phyloP scores from a whole-genome alignment of 2,888 invertebrate species.

The Aphodius granarius region DNA sequence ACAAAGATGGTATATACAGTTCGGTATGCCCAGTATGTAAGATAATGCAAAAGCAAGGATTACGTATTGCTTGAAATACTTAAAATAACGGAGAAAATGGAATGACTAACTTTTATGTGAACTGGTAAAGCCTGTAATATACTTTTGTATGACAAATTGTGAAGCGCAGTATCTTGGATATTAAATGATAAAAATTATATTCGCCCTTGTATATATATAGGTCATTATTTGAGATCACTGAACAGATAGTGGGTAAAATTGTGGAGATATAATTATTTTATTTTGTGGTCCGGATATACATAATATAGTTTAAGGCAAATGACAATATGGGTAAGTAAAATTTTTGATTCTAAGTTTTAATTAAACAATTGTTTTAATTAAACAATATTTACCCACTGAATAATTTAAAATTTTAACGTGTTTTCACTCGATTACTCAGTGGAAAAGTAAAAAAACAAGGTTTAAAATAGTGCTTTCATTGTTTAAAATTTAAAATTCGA shows the following conservation, averaged over 20 bases:
- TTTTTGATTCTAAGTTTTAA: background rate
- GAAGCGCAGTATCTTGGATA: background rate
- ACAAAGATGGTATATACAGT: background rate
- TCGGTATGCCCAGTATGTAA: background rate
- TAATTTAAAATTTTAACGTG: no score
- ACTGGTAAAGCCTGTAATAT: background rate
- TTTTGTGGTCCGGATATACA: background rate
- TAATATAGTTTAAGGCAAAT: background rate
- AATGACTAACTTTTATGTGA: background rate
- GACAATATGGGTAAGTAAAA: background rate
- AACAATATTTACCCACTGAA: no score
- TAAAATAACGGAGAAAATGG: background rate
- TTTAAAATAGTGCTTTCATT: no score
- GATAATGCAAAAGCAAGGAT: background rate
- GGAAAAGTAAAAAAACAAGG: no score
- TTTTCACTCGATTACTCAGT: no score
- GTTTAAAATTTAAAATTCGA: no score
- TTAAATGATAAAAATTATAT: background rate
- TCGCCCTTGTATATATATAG: background rate
- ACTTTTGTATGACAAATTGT: background rate
- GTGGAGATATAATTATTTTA: background rate
- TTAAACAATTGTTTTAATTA: background rate
- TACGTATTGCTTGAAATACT: background rate
- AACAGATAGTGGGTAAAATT: background rate
- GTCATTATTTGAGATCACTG: background rate